Evolutionary conservation across 2,797 vertebrate genomes (phyloP).

Genomic region (Leucoraja ocellata): DNA sequence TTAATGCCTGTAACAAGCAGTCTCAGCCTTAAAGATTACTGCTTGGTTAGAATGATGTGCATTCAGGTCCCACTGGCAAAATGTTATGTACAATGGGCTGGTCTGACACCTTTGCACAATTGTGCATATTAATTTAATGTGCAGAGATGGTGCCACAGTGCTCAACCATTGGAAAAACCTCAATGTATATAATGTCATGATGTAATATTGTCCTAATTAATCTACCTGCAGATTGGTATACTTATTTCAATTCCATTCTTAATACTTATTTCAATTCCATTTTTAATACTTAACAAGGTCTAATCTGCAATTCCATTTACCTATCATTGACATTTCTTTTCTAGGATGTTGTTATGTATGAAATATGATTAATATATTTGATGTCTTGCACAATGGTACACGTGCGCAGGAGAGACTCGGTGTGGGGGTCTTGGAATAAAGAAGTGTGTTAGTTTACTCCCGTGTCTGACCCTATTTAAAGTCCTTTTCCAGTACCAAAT

Average conservation of each 20-base stretch:
- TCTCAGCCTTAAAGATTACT: not conserved
- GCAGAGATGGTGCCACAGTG: not conserved
- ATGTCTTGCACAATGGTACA: too few species aligned
- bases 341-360: not conserved
- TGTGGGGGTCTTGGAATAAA: too few species aligned
- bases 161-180: not conserved
- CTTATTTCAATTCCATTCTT: not conserved
- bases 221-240: not conserved
- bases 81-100: not conserved
- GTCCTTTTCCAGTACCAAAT: too few species aligned
- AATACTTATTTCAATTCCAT: not conserved
- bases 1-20: too few species aligned
- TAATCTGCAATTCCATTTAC: not conserved
- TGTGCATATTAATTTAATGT: not conserved
- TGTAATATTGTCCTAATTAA: not conserved
- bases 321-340: not conserved
- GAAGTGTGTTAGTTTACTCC: too few species aligned
- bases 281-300: not conserved
- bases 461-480: too few species aligned
- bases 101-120: not conserved
- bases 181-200: not conserved
- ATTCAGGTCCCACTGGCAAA: not conserved
- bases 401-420: too few species aligned
- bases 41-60: not conserved
- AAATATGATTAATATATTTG: too few species aligned